Base-by-base conservation (phyloP, 2,888 invertebrate species). In the Cheiracanthium punctorium region DNA sequence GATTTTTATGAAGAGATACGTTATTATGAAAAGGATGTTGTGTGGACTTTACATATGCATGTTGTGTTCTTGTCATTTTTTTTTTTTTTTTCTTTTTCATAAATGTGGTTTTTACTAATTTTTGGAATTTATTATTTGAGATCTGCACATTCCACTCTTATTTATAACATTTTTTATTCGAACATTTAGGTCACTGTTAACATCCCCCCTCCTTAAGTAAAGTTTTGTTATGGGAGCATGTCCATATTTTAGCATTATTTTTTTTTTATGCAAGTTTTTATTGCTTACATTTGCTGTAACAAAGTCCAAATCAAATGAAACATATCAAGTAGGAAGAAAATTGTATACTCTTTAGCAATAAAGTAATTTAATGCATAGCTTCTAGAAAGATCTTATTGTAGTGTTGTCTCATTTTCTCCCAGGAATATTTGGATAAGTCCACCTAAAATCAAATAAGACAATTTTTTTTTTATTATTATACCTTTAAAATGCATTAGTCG, bases 351-450 rank as follows among this genome's bases (percentile, higher is more conserved):
- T 17, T 32, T 67, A 67, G 67, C 67, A 67, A 67, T 67, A 67
- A 67, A 67, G 69, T 37, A 20, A 33, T 69, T 69, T 69, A 37
- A 69, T 8, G 32, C 24, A 33, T 20, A 65, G 75, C 24, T 48
- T 69, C 29, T 10, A 4, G 14, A 8, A 74, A 67, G 24, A 69
- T 33, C 12, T 69, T 33, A 32, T 0, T 33, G 52, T 77, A 77
- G 10, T 72, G 43, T 14, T n/a, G 17, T 17, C 77, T 84, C 37
- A 84, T 72, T 67, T 32, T 48, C 29, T 73, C 30, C 82, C 82
- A 84, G 12, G 82, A 77, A 24, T 67, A 84, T 73, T 30, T 72
- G 14, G 67, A 52, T 10, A 84, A 77, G 28, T 84, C 73, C 12
- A 84, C 73, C 82, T 84, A n/a, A 10, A 14, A 75, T n/a, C n/a